Conservation (phyloP, 1,140 invertebrate species). For the Pararge aegeria region DNA sequence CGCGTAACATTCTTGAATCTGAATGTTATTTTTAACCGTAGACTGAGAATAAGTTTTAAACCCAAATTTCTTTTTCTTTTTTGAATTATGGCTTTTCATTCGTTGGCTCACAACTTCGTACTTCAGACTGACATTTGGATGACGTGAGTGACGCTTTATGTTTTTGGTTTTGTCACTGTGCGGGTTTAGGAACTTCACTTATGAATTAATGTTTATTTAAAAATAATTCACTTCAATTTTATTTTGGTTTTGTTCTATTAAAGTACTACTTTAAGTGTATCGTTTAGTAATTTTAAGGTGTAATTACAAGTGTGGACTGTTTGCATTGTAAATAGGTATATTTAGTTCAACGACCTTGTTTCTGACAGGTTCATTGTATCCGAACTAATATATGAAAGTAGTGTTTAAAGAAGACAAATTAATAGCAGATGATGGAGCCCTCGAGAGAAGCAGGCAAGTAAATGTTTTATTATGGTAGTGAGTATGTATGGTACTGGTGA, state of each 20-base stretch:
- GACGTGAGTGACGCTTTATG: conserved; percentile 75
- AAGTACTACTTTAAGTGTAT: conserved; percentile 29
- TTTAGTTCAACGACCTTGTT: conserved; percentile 80
- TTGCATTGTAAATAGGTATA: conserved; percentile 67
- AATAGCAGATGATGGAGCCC: conserved; percentile 68
- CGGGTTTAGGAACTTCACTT: conserved; percentile 32
- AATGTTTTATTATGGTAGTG: background rate
- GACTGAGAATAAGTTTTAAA: no score
- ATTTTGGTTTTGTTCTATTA: conserved; percentile 16
- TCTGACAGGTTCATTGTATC: conserved; percentile 77
- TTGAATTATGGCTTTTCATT: no score
- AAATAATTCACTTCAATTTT: conserved; percentile 23
- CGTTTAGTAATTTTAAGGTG: conserved; percentile 34
- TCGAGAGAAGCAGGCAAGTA: conserved; percentile 72
- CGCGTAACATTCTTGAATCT: no score
- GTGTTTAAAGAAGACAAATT: conserved; percentile 57
- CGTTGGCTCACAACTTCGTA: no score
- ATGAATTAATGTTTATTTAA: conserved; percentile 28
- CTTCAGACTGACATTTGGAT: conserved; percentile 39
- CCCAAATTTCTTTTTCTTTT: no score
- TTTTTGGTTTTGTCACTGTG: conserved; percentile 54
- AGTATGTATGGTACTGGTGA: background rate
- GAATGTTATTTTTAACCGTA: no score
- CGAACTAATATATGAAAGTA: conserved; percentile 75
- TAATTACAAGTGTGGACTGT: conserved; percentile 43